phyloP scores from a whole-genome alignment of 2,888 invertebrate species.

The Ariolimax columbianus region DNA sequence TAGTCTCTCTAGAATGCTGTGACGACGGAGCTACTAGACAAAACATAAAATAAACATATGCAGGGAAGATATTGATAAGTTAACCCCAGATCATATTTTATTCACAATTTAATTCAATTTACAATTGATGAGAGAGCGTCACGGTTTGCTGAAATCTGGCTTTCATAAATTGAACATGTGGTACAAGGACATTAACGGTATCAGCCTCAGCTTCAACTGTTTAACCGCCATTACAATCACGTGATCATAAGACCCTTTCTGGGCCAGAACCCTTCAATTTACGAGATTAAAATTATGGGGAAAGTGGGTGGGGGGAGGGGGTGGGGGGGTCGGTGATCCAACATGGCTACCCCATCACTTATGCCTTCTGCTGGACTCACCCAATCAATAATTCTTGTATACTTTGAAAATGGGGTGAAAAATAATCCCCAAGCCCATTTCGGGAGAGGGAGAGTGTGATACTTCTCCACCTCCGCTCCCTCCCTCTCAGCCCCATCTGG shows the following conservation, averaged over 20 bases:
- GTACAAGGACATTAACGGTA: neutral
- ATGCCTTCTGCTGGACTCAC: neutral
- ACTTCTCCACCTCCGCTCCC: neutral
- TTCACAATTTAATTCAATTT: neutral
- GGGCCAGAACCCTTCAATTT: conserved; percentile 40
- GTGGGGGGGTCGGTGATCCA: neutral
- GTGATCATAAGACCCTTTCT: conserved; percentile 13
- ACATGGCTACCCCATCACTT: conserved; percentile 11
- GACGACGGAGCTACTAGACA: too few species aligned
- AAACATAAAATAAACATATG: too few species aligned
- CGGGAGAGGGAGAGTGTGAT: neutral
- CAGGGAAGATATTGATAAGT: too few species aligned
- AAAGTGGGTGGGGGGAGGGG: neutral
- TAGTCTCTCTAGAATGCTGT: too few species aligned
- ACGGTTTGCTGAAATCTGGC: neutral
- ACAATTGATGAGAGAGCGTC: neutral
- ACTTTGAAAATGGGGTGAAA: conserved; percentile 16
- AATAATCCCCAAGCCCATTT: conserved; percentile 19
- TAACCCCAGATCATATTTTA: too few species aligned
- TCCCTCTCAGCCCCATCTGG: neutral
- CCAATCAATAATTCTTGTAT: conserved; percentile 34
- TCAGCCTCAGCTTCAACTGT: conserved; percentile 14
- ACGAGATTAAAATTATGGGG: conserved; percentile 41
- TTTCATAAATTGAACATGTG: neutral
- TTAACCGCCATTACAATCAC: conserved; percentile 18